Base-by-base conservation (phyloP, 2,113 vertebrate genomes). In the Promerops cafer region DNA sequence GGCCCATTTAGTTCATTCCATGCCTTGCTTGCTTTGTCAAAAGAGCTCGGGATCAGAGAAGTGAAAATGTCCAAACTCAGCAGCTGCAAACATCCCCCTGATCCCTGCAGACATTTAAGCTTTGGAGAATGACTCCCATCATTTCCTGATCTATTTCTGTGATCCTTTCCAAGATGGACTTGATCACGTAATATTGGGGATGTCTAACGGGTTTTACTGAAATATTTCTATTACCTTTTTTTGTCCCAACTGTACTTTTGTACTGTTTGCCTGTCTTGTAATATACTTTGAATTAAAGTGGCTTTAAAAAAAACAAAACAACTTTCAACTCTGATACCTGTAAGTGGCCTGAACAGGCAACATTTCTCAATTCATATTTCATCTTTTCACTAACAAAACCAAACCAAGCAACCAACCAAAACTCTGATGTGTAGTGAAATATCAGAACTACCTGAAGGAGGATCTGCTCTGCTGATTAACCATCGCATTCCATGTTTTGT, bases 221-320 rank as follows among this genome's bases (percentile, higher is more conserved):
- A 84, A 71, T 39, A 24, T 47, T 83, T 82, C 59, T 61, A 40
- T 47, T 44, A 16, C 28, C 28, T 56, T 49, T 71, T 64, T 71
- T 33, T 26, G 68, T 9, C 63, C 81, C 57, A 85, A 26, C 75
- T 87, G 26, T 59, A 61, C 86, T 78, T 96, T 90, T 94, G 40
- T 68, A 94, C 5, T 60, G 69, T 94, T 97, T 97, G 31, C 66
- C 94, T 96, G 92, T 97, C 45, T 63, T 91, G 53, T 79, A 92
- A 83, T 68, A 79, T 18, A 68, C 27, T 86, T 94, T 65, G 69
- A 94, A 87, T 90, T 39, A 52, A 87, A 95, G 35, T 59, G n/a
- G 9, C 68, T 97, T 78, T 91, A 71, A 47, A 95, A 72, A 57
- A 96, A 75, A 61, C 13, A 28, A 83, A 37, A 12, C 9, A 52